A percentile compares a stretch with the other conserved stretches of the same genome.
Conservation (phyloP, 2,797 vertebrate genomes). For the Falco naumanni region DNA sequence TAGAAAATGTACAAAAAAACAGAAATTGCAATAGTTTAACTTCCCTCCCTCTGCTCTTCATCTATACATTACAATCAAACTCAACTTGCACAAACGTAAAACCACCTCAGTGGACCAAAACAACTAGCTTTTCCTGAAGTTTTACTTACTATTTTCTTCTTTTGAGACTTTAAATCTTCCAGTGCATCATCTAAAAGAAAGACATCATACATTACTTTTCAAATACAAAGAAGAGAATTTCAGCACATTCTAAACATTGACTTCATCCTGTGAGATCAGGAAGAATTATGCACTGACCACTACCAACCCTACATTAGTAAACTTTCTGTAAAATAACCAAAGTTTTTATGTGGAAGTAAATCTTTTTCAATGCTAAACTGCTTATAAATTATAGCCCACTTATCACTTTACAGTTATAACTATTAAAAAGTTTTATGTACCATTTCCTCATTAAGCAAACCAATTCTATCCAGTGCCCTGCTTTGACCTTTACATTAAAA, state of each 20-base stretch:
- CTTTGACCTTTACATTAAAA: constrained; percentile 49
- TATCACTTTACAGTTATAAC: constrained; percentile 12
- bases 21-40: neutral
- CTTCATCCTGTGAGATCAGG: neutral
- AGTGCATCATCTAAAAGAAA: constrained; percentile 89
- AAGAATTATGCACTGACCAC: neutral
- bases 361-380: neutral
- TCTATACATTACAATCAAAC: neutral
- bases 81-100: neutral
- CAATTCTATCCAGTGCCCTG: constrained; percentile 13
- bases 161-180: constrained; percentile 91
- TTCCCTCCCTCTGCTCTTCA: neutral
- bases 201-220: constrained; percentile 37
- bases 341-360: neutral
- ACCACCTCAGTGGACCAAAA: neutral
- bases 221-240: constrained; percentile 29
- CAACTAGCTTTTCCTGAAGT: neutral
- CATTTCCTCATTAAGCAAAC: constrained; percentile 45
- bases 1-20: neutral
- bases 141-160: constrained; percentile 96
- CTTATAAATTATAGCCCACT: constrained; percentile 12
- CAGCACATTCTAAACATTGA: neutral
- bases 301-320: neutral
- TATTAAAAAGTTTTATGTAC: constrained; percentile 42
- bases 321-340: neutral